Percentiles rank a stretch among this genome's conserved stretches.
phyloP scores from a whole-genome alignment of 2,797 vertebrate genomes.

The Prunella strophiata region DNA sequence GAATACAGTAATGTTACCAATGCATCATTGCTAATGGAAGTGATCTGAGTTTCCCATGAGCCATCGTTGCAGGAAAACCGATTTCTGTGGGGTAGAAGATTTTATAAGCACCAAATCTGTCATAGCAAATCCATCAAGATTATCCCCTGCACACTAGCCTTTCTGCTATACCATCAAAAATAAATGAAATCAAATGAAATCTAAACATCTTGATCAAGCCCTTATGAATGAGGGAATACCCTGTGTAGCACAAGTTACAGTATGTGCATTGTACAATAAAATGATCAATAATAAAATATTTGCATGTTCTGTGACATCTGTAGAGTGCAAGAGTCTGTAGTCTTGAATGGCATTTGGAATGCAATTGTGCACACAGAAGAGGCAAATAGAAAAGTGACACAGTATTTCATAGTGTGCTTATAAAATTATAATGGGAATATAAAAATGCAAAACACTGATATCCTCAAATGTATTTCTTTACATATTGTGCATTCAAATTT shows the following conservation, averaged over 20 bases:
- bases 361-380: background rate
- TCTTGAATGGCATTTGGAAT: background rate
- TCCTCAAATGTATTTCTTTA: background rate
- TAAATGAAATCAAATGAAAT: slow-evolving; percentile 52
- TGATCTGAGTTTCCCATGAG: slow-evolving; percentile 32
- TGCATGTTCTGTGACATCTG: background rate
- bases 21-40: slow-evolving; percentile 43
- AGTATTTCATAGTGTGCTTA: background rate
- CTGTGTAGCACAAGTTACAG: background rate
- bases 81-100: slow-evolving; percentile 47
- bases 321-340: background rate
- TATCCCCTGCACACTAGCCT: slow-evolving; percentile 28
- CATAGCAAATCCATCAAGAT: slow-evolving; percentile 85
- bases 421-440: background rate
- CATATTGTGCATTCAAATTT: background rate
- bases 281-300: background rate
- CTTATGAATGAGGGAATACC: slow-evolving; percentile 29
- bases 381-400: background rate
- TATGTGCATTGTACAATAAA: background rate
- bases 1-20: background rate
- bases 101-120: slow-evolving; percentile 82
- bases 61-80: slow-evolving; percentile 36
- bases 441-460: background rate
- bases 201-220: slow-evolving; percentile 41
- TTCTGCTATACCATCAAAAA: slow-evolving; percentile 40